Evolutionary conservation across 2,888 invertebrate genomes (phyloP), one percentile per base, ranked within the genome.

Genomic region (Desoria tigrina): DNA sequence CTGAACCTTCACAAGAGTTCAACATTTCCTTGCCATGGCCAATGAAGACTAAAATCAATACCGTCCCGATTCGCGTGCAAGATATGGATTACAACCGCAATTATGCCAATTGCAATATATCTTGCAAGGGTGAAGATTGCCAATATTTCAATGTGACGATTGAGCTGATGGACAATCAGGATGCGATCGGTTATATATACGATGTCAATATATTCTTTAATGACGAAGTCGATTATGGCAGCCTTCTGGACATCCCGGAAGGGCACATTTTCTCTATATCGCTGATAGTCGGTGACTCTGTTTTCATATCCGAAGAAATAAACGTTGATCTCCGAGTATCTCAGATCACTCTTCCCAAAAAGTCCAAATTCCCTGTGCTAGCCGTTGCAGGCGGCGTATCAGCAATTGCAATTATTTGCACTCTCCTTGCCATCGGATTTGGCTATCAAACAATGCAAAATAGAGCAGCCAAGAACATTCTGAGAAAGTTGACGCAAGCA

Each of bases 401-500:
- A 14, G 57, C 26, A 2, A 2, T 50, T 27, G 14, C 65, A 21
- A 16, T 56, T 39, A 11, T 65, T 11, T 2, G 60, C 1, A 6
- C 57, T 11, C 21, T 55, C 18, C 18, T 27, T 32, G 24, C 28
- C 2, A 4, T 26, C 4, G 59, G 27, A 1, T 16, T 69, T 1
- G 55, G 53, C 1, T 68, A 57, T 45, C 62, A 51, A 11, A 50
- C 26, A 21, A 50, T 54, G 26, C 63, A 60, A 26, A 59, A 59
- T 42, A 42, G 60, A 6, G 60, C 62, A 65, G 55, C 64, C 1
- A 66, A 68, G 28, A 49, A 64, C 57, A 51, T 58, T 14, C 28
- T 70, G 6, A 59, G 68, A 3, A 56, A 68, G 18, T 28, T 72
- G 58, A 68, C 69, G 1, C 70, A 72, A 50, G 63, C 61, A 2